Conservation (phyloP, 1,140 invertebrate genomes). For the Diorhabda elongata region DNA sequence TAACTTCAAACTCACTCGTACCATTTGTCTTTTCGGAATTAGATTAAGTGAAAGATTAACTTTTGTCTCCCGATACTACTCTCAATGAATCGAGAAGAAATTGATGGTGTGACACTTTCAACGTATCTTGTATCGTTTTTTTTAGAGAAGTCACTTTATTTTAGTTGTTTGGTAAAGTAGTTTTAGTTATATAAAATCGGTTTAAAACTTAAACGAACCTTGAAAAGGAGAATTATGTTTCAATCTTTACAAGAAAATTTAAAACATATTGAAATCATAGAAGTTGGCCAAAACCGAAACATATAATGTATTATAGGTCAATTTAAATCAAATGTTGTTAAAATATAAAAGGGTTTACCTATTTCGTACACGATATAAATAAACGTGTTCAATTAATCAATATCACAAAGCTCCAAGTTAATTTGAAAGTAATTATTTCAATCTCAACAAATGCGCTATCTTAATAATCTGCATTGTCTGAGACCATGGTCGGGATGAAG, state of each 20-base stretch:
- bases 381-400: conserved; percentile 13
- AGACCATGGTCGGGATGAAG: neutral
- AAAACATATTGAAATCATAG: too few species aligned
- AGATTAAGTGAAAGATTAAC: neutral
- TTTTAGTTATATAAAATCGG: neutral
- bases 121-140: neutral
- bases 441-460: conserved; percentile 4
- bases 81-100: neutral
- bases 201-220: neutral
- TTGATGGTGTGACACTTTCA: neutral
- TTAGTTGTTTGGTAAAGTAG: neutral
- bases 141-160: neutral
- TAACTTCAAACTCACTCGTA: neutral
- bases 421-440: conserved; percentile 15
- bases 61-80: neutral
- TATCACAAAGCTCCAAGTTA: conserved; percentile 10
- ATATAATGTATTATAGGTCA: too few species aligned
- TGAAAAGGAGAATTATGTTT: conserved; percentile 1
- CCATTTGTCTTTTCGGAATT: conserved; percentile 9
- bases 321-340: too few species aligned
- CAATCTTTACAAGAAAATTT: neutral
- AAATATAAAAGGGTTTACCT: neutral
- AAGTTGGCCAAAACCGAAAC: too few species aligned
- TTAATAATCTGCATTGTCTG: conserved; percentile 17
- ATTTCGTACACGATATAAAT: conserved; percentile 9